Percentiles rank a stretch among this genome's conserved stretches.
Evolutionary conservation across 2,113 vertebrate genomes (phyloP).

Genomic region (Chunga burmeisteri): DNA sequence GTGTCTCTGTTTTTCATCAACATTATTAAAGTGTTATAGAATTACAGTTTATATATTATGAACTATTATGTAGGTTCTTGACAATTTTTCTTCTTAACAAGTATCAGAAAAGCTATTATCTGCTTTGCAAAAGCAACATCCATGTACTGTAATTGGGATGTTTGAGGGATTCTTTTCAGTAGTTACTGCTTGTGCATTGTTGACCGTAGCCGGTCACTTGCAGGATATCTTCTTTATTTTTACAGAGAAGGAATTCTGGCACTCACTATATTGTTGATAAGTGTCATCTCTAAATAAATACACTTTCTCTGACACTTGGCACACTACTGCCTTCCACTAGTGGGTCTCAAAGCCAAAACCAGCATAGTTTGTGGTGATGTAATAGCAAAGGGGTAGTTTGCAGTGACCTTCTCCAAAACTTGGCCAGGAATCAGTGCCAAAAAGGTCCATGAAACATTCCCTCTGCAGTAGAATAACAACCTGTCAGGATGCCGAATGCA

Average conservation of each 20-base stretch:
- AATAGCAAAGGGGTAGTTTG: background rate
- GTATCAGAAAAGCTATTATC: background rate
- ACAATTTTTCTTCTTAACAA: background rate
- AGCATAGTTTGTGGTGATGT: background rate
- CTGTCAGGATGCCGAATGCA: background rate
- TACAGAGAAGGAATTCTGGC: background rate
- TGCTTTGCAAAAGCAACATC: background rate
- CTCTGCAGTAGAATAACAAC: background rate
- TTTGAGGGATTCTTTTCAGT: background rate
- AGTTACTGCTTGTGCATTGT: background rate
- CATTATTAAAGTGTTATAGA: background rate
- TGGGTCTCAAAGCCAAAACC: background rate
- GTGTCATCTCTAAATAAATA: background rate
- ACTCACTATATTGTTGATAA: background rate
- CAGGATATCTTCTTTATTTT: background rate
- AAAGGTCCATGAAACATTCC: background rate
- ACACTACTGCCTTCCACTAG: background rate
- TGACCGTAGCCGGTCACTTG: background rate
- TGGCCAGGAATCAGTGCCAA: background rate
- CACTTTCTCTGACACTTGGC: background rate
- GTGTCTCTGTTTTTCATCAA: constrained; percentile 2
- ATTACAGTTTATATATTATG: background rate
- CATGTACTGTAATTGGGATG: background rate
- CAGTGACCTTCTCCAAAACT: constrained; percentile 2
- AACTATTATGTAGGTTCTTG: background rate